Conservation (phyloP, 1,140 invertebrate genomes). For the Heliconius congener region DNA sequence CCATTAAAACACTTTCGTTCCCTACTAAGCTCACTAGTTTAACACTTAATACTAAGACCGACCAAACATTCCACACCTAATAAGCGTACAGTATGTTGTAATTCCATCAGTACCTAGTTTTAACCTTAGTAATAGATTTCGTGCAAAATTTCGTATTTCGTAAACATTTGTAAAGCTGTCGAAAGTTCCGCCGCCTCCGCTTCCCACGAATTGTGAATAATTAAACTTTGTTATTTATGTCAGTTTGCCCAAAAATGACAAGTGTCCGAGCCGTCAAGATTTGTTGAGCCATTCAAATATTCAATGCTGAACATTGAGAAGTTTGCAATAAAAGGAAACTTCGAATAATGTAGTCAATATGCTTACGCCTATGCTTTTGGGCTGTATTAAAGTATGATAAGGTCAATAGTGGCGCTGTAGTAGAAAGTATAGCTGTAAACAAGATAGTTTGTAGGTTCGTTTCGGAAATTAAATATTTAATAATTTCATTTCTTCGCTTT, state of each 20-base stretch:
- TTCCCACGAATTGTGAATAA: constrained; percentile 2
- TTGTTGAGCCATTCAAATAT: background rate
- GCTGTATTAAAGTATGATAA: too few species aligned
- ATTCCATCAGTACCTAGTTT: constrained; percentile 49
- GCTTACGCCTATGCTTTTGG: too few species aligned
- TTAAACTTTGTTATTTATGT: background rate
- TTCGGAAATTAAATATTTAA: too few species aligned
- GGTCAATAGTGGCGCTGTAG: too few species aligned
- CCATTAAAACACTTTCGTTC: too few species aligned
- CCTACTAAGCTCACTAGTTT: too few species aligned
- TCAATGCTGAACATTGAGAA: background rate
- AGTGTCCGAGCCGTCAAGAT: background rate
- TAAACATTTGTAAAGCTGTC: background rate
- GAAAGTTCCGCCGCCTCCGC: background rate
- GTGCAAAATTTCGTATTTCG: constrained; percentile 20
- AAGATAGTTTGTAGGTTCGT: too few species aligned
- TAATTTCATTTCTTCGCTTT: too few species aligned
- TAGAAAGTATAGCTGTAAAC: too few species aligned
- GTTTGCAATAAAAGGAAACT: background rate
- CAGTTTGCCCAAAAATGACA: background rate
- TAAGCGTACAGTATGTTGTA: constrained; percentile 36
- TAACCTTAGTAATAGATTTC: constrained; percentile 42
- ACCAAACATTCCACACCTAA: constrained; percentile 43
- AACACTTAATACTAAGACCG: constrained; percentile 17
- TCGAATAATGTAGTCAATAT: background rate